Conservation (phyloP, 1,140 invertebrate species). For the Nylanderia fulva region DNA sequence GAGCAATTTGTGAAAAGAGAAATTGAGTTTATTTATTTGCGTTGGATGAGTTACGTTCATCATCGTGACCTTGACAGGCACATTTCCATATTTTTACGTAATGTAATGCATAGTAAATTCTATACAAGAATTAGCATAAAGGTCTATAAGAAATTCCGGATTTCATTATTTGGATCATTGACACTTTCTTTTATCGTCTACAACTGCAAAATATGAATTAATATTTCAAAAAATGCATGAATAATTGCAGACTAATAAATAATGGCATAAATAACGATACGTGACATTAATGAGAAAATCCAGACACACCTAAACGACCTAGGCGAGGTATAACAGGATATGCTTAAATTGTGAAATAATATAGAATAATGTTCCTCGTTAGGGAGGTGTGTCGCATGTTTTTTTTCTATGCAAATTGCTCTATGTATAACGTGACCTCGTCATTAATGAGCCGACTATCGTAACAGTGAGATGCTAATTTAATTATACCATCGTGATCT, state of each 20-base stretch:
- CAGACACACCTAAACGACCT: not conserved
- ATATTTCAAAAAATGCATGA: no score
- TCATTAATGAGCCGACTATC: not conserved
- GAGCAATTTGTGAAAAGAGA: not conserved
- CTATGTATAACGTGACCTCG: constrained; percentile 14
- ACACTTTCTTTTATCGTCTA: not conserved
- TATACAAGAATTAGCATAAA: constrained; percentile 41
- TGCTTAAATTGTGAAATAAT: not conserved
- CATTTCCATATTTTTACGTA: constrained; percentile 26
- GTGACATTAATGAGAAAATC: not conserved
- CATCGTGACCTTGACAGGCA: not conserved
- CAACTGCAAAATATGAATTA: no score
- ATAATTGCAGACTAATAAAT: not conserved
- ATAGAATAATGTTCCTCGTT: not conserved
- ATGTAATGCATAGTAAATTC: constrained; percentile 43
- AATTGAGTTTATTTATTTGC: not conserved
- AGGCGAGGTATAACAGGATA: not conserved
- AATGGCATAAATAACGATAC: no score
- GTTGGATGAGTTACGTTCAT: not conserved
- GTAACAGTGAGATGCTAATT: constrained; percentile 31
- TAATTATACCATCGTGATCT: not conserved
- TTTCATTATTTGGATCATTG: constrained; percentile 15
- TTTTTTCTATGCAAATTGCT: constrained; percentile 13
- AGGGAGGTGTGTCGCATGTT: not conserved
- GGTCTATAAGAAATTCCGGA: constrained; percentile 39